Evolutionary conservation across 2,113 vertebrate genomes (phyloP).

Genomic region (Eonycteris spelaea): DNA sequence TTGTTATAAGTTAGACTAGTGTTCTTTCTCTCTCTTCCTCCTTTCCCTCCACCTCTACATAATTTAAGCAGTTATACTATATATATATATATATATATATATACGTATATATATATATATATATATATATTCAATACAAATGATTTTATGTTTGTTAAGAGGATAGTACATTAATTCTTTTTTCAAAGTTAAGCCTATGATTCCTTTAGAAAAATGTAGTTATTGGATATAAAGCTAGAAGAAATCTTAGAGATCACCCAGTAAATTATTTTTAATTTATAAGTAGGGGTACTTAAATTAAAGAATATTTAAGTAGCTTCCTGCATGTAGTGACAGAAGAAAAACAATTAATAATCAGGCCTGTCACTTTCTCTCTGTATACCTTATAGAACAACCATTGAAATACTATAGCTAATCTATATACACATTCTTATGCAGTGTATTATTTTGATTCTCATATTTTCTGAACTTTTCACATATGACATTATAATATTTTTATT

Average conservation of each 20-base stretch:
- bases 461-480: not conserved
- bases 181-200: not conserved
- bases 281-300: not conserved
- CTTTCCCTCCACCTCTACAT: not conserved
- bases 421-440: not conserved
- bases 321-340: not conserved
- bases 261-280: not conserved
- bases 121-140: not conserved
- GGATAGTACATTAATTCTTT: not conserved
- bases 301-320: not conserved
- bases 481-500: not conserved
- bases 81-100: no score
- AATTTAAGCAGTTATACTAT: not conserved
- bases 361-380: not conserved
- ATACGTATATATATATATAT: no score
- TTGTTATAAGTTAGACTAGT: not conserved
- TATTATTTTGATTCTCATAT: not conserved
- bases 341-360: not conserved
- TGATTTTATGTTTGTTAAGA: not conserved
- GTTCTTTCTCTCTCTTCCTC: not conserved
- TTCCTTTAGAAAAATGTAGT: not conserved
- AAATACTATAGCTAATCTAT: not conserved
- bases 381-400: not conserved
- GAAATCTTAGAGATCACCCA: not conserved
- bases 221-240: not conserved